Base-by-base conservation (phyloP, 2,113 vertebrate genomes). In the Phycodurus eques region DNA sequence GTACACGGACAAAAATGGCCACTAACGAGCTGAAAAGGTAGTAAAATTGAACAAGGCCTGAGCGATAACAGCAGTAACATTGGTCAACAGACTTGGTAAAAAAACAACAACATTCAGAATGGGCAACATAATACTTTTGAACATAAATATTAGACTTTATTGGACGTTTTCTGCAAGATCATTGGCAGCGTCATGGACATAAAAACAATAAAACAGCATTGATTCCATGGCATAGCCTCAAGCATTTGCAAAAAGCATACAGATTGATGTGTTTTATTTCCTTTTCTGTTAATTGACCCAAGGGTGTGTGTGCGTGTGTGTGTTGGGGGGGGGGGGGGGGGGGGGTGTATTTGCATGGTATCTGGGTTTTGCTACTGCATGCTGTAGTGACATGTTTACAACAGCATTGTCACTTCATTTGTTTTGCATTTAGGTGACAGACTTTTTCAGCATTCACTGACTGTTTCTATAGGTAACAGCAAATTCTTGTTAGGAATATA, bases 121-220 rank as follows among this genome's bases (percentile, higher is more conserved):
- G 19, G 19, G 19, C 5, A 14, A 59, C 56, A 17, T 14, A 33
- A 60, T 17, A 35, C 33, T 8, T 8, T 61, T 33, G 14, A 61
- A 61, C 59, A 35, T 33, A 61, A 35, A 33, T 61, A 59, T 8
- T 17, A 3, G 15, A 17, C 15, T 61, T 61, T 61, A 61, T 61
- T 35, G 31, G 31, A 61, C 6, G 3, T 60, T 60, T 6, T 33
- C 27, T 60, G 11, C 27, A 33, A 60, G 15, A 39, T 35, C 59
- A 35, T 35, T 61, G 59, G 31, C 14, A 8, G 14, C 15, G 2
- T 61, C 6, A 8, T 15, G 59, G 59, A 35, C 59, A 61, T 61
- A 35, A 61, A 59, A 61, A 61, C 31, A 61, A 61, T 61, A 61
- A 61, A 59, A 61, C 59, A 61, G 31, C 59, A 35, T 61, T 35